Evolutionary conservation across 1,140 invertebrate species (phyloP).

Genomic region (Pachypsylla venusta): DNA sequence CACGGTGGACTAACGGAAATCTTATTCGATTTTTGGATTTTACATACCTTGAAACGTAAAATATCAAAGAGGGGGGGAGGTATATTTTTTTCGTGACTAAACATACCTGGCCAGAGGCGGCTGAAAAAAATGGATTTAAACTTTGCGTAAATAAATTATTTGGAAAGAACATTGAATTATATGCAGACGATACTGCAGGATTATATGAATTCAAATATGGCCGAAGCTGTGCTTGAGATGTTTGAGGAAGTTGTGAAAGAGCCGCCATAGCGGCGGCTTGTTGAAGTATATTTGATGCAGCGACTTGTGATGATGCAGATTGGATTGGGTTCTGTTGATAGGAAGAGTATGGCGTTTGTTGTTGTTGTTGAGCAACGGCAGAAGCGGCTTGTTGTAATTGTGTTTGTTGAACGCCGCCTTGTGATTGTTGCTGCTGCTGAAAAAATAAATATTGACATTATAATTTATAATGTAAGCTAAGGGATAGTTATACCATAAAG

Average conservation of each 20-base stretch:
- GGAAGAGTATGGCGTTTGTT: slow-evolving; percentile 6
- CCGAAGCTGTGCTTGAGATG: neutral
- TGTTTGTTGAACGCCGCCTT: neutral
- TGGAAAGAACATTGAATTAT: neutral
- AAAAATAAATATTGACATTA: neutral
- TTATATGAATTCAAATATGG: neutral
- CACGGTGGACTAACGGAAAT: too few relatives aligned
- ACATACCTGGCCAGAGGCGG: slow-evolving; percentile 1
- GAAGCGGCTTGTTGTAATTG: neutral
- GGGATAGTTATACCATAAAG: too few relatives aligned
- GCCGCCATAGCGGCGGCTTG: neutral
- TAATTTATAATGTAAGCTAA: too few relatives aligned
- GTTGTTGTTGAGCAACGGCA: slow-evolving; percentile 8
- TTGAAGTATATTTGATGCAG: neutral
- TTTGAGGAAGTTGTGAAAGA: neutral
- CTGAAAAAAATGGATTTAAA: neutral
- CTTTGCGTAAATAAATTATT: neutral
- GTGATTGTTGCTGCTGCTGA: neutral
- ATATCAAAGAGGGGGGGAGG: too few relatives aligned
- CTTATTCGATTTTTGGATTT: too few relatives aligned
- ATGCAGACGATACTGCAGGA: neutral
- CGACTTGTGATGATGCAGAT: too few relatives aligned
- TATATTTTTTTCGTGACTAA: too few relatives aligned
- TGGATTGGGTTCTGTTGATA: slow-evolving; percentile 8
- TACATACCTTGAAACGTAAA: too few relatives aligned